Base-by-base conservation (phyloP, 2,113 vertebrate species). In the Cisticola juncidis region DNA sequence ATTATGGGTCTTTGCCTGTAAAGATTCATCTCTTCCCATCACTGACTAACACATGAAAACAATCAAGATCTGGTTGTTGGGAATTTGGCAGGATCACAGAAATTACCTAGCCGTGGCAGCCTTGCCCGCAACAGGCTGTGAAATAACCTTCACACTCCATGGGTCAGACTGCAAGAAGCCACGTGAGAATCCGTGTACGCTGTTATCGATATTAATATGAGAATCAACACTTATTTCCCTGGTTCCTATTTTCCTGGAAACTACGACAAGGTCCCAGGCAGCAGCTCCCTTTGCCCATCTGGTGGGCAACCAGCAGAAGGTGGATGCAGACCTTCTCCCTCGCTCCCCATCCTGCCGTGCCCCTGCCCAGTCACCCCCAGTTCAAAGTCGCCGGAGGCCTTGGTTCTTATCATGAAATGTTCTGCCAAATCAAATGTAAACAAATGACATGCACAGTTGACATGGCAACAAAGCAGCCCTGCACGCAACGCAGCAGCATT, bases 381-480 rank as follows among this genome's bases (percentile, higher is more conserved):
- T 94, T 94, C 96, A 97, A 95, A 97, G 92, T 94, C 50, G n/a
- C 94, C 65, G 9, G 95, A 97, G 97, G 95, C 96, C 96, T 97
- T 95, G 95, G 93, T 93, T 96, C 96, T 97, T 97, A 97, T 97
- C 97, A 82, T 94, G 89, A 95, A 97, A 96, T 94, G 89, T 97
- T 95, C 95, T 97, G 96, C 95, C 96, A 97, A 96, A 96, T 97
- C 95, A 96, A 96, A 97, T 94, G 96, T 97, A 97, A 97, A 97
- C 96, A 97, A 97, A 97, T 97, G 94, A 97, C 97, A 97, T 97
- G 96, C 97, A 97, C 93, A 95, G 97, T 97, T 97, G 96, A 97
- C 97, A 97, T 97, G 97, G 96, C 92, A 97, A 97, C 97, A 95
- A 95, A 97, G 94, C 94, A 95, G 95, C 91, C 81, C 92, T 57